Conservation (phyloP, 2,797 vertebrate species). For the Lacerta bilineata region DNA sequence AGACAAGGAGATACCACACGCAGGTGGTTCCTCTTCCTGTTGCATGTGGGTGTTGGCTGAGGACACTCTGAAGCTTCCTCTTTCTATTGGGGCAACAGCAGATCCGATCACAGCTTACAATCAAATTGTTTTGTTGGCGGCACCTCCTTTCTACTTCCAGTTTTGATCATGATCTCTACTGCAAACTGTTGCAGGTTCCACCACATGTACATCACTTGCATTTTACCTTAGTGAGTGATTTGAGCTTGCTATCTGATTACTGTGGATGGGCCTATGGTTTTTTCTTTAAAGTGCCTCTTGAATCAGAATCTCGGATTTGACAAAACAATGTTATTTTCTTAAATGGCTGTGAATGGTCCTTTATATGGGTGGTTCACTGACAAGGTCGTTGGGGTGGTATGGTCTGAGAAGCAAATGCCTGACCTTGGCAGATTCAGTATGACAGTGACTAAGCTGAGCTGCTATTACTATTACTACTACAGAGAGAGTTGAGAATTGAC, state of each 20-base stretch:
- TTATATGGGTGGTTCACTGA: not conserved
- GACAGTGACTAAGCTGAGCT: no score
- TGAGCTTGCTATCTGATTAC: not conserved
- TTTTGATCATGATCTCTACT: not conserved
- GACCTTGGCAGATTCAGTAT: not conserved
- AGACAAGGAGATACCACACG: not conserved
- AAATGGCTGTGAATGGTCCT: not conserved
- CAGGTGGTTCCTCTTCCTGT: constrained; percentile 25
- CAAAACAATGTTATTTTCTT: not conserved
- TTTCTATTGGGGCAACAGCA: not conserved
- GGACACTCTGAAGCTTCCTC: not conserved
- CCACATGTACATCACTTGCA: not conserved
- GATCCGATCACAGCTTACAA: not conserved
- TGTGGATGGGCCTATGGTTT: not conserved
- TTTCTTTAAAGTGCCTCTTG: not conserved
- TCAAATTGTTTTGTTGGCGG: no score
- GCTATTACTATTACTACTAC: not conserved
- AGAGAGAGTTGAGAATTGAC: not conserved
- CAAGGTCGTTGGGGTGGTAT: not conserved
- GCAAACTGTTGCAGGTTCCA: not conserved
- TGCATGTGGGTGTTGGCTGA: not conserved
- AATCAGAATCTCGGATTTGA: not conserved
- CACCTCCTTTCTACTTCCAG: not conserved
- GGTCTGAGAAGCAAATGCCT: not conserved
- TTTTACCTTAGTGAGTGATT: not conserved